These are phyloP conservation scores for Scaptomyza reducta DNA, from an alignment of 2,888 invertebrate species.

Conservation along the genomic window DNA sequence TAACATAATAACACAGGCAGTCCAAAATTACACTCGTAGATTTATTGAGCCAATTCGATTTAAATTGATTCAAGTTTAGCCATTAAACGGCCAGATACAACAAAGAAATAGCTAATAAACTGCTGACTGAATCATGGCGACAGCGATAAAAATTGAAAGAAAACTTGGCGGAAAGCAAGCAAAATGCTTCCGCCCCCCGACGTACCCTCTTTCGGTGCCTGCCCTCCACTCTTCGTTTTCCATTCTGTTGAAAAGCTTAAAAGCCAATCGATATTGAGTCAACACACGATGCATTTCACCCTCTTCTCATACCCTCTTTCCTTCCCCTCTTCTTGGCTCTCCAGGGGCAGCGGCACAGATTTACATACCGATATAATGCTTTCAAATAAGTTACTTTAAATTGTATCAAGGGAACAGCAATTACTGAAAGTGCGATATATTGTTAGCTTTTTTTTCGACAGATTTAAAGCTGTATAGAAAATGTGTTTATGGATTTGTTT, in stretches of 20 bases:
- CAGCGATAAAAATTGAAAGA: neutral
- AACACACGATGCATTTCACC: conserved; percentile 26
- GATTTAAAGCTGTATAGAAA: too few relatives aligned
- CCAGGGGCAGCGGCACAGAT: conserved; percentile 23
- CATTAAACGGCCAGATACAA: conserved; percentile 30
- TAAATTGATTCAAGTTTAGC: conserved; percentile 54
- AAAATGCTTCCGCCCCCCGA: neutral
- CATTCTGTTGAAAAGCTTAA: conserved; percentile 49
- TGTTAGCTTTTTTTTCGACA: neutral
- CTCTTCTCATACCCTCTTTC: too few relatives aligned
- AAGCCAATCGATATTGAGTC: conserved; percentile 41
- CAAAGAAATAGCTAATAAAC: conserved; percentile 19
- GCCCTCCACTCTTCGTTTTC: conserved; percentile 8
- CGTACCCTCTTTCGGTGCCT: neutral
- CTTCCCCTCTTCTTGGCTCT: neutral
- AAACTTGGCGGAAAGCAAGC: conserved; percentile 26
- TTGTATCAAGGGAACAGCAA: neutral
- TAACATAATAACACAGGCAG: conserved; percentile 21
- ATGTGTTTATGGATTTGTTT: too few relatives aligned
- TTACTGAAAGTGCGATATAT: neutral
- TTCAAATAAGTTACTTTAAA: conserved; percentile 2
- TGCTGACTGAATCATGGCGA: conserved; percentile 13
- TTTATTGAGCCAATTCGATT: conserved; percentile 49
- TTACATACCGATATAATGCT: conserved; percentile 19
- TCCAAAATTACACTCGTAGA: conserved; percentile 38